Percentiles rank a stretch among this genome's conserved stretches.
Conservation (phyloP, 2,113 vertebrate genomes). For the Tichodroma muraria region DNA sequence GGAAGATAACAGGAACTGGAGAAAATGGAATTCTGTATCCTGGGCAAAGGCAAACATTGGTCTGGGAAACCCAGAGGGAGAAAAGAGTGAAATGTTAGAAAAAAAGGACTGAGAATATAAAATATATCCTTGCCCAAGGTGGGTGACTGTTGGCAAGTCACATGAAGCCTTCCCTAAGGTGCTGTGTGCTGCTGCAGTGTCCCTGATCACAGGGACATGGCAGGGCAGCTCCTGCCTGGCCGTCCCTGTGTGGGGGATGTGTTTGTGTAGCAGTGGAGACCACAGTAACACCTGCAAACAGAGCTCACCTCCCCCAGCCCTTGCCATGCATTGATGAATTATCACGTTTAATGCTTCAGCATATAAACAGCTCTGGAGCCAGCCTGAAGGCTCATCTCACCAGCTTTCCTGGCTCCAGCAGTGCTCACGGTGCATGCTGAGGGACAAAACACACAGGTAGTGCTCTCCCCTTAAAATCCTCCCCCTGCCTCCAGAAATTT, state of each 20-base stretch:
- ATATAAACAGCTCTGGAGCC: background rate
- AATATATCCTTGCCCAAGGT: background rate
- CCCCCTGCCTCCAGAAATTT: background rate
- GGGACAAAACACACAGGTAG: background rate
- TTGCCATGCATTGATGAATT: background rate
- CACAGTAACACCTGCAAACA: background rate
- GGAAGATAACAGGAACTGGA: background rate
- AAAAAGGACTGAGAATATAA: background rate
- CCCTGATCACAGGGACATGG: background rate
- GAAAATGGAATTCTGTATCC: background rate
- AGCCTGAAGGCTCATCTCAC: background rate
- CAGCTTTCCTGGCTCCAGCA: background rate
- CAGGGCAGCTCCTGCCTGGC: background rate
- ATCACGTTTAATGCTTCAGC: background rate
- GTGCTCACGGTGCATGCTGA: background rate
- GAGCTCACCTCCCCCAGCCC: background rate
- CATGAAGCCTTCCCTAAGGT: background rate
- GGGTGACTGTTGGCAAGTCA: background rate
- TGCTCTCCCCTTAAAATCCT: background rate
- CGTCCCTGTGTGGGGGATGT: fast-evolving
- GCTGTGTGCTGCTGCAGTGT: background rate
- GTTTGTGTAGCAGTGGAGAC: background rate
- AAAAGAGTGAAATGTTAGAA: background rate
- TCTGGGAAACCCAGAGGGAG: background rate
- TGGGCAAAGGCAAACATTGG: background rate